A percentile compares a stretch with the other conserved stretches of the same genome.
These are phyloP conservation scores for Alca torda DNA, from an alignment of 2,797 vertebrate species.

Conservation along the genomic window DNA sequence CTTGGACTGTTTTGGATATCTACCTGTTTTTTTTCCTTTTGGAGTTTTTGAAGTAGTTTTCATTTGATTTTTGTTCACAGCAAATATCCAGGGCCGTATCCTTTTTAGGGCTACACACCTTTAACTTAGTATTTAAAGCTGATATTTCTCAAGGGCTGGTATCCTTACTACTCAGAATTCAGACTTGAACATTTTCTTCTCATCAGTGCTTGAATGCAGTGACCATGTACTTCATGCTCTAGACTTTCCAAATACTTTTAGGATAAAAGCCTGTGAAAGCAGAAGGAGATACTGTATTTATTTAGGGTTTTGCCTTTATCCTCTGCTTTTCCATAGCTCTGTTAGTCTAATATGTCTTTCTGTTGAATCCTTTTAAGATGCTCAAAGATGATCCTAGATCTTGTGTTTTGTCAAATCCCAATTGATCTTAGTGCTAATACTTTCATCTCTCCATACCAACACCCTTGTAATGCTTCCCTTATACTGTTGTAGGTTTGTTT, in stretches of 20 bases:
- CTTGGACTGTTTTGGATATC: not conserved
- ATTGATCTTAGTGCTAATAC: not conserved
- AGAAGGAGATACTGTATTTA: not conserved
- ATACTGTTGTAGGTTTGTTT: not conserved
- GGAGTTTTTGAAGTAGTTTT: not conserved
- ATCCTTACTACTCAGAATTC: not conserved
- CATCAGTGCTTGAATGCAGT: not conserved
- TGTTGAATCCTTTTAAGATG: not conserved
- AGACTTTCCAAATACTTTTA: not conserved
- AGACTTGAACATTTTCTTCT: not conserved
- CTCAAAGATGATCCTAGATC: not conserved
- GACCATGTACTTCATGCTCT: not conserved
- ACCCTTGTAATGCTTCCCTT: not conserved
- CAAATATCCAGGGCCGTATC: not conserved
- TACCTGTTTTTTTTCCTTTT: not conserved
- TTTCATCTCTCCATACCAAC: not conserved
- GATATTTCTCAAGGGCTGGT: not conserved
- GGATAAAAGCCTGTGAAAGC: not conserved
- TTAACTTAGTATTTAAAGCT: not conserved
- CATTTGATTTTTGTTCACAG: not conserved
- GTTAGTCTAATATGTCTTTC: not conserved
- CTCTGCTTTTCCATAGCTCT: not conserved
- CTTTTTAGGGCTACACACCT: not conserved
- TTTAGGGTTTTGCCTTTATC: not conserved
- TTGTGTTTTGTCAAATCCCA: not conserved